Conservation (phyloP, 1,140 invertebrate species). For the Yoshiicerus persimilis region DNA sequence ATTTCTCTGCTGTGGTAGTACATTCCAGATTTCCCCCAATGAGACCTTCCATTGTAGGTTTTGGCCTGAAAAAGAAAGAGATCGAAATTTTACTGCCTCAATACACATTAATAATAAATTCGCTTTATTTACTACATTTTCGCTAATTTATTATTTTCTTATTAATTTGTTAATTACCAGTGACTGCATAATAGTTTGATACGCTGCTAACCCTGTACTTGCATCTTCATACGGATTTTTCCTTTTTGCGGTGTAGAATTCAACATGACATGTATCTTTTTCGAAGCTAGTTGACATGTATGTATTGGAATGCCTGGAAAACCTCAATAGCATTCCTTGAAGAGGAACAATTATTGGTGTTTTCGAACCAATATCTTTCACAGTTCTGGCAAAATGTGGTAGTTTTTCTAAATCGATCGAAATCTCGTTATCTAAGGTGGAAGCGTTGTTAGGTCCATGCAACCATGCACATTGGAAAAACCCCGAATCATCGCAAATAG, state of each 20-base stretch:
- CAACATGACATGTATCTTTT: slow-evolving; percentile 2
- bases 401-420: neutral
- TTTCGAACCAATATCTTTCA: slow-evolving; percentile 25
- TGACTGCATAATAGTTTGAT: slow-evolving; percentile 30
- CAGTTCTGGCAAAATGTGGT: neutral
- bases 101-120: too few relatives aligned
- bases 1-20: too few relatives aligned
- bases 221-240: slow-evolving; percentile 26
- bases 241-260: slow-evolving; percentile 17
- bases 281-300: slow-evolving; percentile 27
- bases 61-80: too few relatives aligned
- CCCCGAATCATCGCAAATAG: neutral
- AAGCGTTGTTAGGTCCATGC: neutral
- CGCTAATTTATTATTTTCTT: too few relatives aligned
- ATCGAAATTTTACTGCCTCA: too few relatives aligned
- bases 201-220: neutral
- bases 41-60: too few relatives aligned
- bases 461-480: neutral
- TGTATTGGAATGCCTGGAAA: neutral
- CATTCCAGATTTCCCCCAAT: too few relatives aligned
- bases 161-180: too few relatives aligned
- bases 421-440: slow-evolving; percentile 1
- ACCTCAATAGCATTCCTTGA: slow-evolving; percentile 30
- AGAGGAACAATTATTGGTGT: neutral
- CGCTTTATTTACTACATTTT: too few relatives aligned